These are phyloP conservation scores for Neotoxoptera formosana DNA, from an alignment of 1,140 invertebrate species.

Conservation along the genomic window DNA sequence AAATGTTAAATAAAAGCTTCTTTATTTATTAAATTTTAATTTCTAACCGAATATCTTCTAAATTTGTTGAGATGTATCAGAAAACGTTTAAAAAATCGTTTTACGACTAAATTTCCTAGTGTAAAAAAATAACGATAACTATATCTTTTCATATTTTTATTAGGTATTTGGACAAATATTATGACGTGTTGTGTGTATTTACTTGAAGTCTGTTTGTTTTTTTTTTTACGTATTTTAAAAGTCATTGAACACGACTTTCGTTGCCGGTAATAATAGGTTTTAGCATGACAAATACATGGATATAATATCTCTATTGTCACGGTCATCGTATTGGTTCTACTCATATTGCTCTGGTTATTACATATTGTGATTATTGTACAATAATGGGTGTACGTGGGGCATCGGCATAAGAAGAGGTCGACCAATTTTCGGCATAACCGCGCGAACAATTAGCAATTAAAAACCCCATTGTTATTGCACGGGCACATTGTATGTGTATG, in stretches of 20 bases:
- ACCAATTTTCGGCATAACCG: neutral
- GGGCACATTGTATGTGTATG: constrained; percentile 4
- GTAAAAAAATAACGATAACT: neutral
- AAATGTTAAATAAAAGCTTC: neutral
- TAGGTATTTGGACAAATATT: neutral
- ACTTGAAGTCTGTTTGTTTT: neutral
- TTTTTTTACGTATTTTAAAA: neutral
- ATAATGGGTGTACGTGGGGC: neutral
- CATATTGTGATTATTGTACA: neutral
- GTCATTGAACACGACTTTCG: constrained; percentile 16
- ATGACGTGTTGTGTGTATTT: too few relatives aligned
- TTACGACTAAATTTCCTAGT: neutral
- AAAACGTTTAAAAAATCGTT: neutral
- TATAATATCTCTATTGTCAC: constrained; percentile 29
- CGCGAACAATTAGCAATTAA: constrained; percentile 21
- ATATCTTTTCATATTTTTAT: neutral
- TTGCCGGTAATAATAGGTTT: neutral
- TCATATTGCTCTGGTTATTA: constrained; percentile 28
- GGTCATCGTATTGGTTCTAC: constrained; percentile 13
- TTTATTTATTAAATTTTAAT: neutral
- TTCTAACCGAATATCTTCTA: neutral
- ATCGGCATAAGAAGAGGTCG: neutral
- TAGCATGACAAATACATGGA: neutral
- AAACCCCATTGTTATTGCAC: neutral
- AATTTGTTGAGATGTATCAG: neutral